Evolutionary conservation across 1,140 invertebrate species (phyloP).

Genomic region (Ridgeia piscesae): DNA sequence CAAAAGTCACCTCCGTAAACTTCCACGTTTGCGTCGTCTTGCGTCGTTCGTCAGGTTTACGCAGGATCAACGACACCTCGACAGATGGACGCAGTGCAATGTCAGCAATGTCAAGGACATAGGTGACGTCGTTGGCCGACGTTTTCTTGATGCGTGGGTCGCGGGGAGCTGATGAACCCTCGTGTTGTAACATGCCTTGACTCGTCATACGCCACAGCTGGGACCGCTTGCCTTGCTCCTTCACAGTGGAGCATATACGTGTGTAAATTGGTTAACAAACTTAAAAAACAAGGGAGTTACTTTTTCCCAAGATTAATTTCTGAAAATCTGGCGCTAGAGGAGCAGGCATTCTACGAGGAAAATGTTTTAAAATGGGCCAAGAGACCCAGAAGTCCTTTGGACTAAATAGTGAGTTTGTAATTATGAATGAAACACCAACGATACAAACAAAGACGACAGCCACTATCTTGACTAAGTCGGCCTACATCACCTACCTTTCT

Average conservation of each 20-base stretch:
- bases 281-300: too few species aligned
- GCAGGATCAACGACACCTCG: constrained; percentile 70
- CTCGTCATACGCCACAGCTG: constrained; percentile 95
- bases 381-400: too few species aligned
- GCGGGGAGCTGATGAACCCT: constrained; percentile 73
- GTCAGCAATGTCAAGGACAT: constrained; percentile 78
- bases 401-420: too few species aligned
- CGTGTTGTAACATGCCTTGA: constrained; percentile 86
- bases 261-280: too few species aligned
- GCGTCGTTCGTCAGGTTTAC: constrained; percentile 79
- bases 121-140: constrained; percentile 25
- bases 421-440: not conserved
- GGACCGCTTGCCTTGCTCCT: constrained; percentile 78
- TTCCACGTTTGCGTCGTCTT: constrained; percentile 89
- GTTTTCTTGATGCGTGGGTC: constrained; percentile 54
- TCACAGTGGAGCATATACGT: not conserved
- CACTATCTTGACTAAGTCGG: too few species aligned
- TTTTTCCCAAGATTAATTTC: too few species aligned
- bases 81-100: constrained; percentile 77
- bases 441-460: not conserved
- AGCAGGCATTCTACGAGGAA: too few species aligned
- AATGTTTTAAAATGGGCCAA: too few species aligned
- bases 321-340: too few species aligned
- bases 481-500: constrained; percentile 63
- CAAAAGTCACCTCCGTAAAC: constrained; percentile 60